Evolutionary conservation across 2,113 vertebrate genomes (phyloP).

Genomic region (Melanerpes aurifrons): DNA sequence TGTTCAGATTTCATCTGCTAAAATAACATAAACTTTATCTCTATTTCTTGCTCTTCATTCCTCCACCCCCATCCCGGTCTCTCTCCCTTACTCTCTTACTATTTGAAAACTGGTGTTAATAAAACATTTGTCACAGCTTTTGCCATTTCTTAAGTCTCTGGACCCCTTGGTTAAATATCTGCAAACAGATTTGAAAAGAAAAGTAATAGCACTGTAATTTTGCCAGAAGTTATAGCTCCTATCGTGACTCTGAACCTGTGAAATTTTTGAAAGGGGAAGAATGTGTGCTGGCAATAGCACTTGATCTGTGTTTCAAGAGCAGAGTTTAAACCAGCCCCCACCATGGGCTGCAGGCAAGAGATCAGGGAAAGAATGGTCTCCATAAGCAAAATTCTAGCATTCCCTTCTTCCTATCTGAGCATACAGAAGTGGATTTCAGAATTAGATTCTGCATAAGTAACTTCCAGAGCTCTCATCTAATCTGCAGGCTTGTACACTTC

Average conservation of each 20-base stretch:
- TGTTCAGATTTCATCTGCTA: not conserved
- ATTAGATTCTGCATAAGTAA: conserved; percentile 41
- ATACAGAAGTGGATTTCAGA: not conserved
- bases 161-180: conserved; percentile 39
- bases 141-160: not conserved
- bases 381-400: not conserved
- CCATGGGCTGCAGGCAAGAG: not conserved
- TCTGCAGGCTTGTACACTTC: not conserved
- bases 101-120: not conserved
- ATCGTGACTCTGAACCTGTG: conserved; percentile 63
- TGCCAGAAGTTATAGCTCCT: conserved; percentile 57
- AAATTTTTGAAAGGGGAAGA: conserved; percentile 68
- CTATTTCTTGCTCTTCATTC: not conserved
- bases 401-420: not conserved
- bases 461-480: conserved; percentile 33
- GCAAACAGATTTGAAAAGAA: conserved; percentile 37
- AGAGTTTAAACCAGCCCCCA: conserved; percentile 45
- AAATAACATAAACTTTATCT: not conserved
- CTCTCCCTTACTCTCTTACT: not conserved
- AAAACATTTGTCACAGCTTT: not conserved
- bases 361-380: not conserved
- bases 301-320: conserved; percentile 60
- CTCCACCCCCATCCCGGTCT: too few relatives aligned
- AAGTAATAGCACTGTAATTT: conserved; percentile 15
- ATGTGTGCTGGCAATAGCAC: conserved; percentile 45